Base-by-base conservation (phyloP, 2,888 invertebrate species). In the Syrphus vitripennis region DNA sequence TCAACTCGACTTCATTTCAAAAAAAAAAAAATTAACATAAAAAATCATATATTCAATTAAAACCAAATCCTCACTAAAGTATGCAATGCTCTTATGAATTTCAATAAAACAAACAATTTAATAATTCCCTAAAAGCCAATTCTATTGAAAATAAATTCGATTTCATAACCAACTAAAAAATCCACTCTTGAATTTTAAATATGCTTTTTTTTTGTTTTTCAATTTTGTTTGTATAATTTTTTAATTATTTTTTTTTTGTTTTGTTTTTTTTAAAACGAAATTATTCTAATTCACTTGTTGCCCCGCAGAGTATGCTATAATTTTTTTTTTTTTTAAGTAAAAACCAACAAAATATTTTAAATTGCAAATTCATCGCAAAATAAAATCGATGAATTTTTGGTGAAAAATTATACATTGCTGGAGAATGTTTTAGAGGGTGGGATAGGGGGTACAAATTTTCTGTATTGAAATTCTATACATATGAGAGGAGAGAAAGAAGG, bases 261-360 rank as follows among this genome's bases (percentile, higher is more conserved):
- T 26, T 5, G 1, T 50, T 24, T 29, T 29, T 7, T 26, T 10
- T 10, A 40, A 61, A 24, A 48, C 40, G 31, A 69, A 63, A 79
- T 79, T 75, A 79, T 75, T 83, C 83, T 75, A 70, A 83, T 79
- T 75, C 83, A 83, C 83, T 83, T 83, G 83, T 83, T 79, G 83
- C 74, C 63, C 10, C 42, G 0, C 14, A 24, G 14, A 50, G 48
- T 63, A 72, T 26, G 26, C 63, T 65, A 59, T 79, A 70, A 57
- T 83, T 74, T n/a, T n/a, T n/a, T n/a, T n/a, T n/a, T n/a, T n/a
- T n/a, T 53, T 53, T 74, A 69, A 78, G 78, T 74, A 74, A 83
- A 82, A 79, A 63, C 74, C 42, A 77, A 79, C 61, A 42, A 21
- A 57, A 69, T 21, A 31, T 53, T 74, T 59, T 69, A 81, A 69